Percentiles rank a stretch among this genome's conserved stretches.
These are phyloP conservation scores for Oreochromis tanganicae DNA, from an alignment of 2,113 vertebrate species.

Conservation along the genomic window DNA sequence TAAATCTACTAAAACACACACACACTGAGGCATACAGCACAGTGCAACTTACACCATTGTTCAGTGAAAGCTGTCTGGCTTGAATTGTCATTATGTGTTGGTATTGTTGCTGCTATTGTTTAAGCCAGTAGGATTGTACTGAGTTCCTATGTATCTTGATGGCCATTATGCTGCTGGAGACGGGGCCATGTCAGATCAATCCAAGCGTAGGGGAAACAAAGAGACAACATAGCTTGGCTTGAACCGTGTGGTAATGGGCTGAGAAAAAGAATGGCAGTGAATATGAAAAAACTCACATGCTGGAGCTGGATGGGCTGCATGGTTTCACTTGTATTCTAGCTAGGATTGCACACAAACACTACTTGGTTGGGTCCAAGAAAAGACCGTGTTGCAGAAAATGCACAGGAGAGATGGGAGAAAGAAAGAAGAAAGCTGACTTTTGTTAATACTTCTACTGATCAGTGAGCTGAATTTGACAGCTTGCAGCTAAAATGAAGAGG, in stretches of 20 bases:
- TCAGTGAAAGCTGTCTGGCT: conserved; percentile 32
- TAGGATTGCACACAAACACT: neutral
- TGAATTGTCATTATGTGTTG: conserved; percentile 44
- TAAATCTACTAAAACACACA: conserved; percentile 31
- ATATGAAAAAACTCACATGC: conserved; percentile 8
- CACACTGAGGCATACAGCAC: conserved; percentile 3
- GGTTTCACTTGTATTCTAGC: neutral
- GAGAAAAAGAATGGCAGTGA: conserved; percentile 6
- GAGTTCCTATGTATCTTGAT: conserved; percentile 28
- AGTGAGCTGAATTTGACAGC: neutral
- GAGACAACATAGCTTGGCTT: conserved; percentile 45
- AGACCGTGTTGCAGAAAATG: neutral
- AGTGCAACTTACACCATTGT: neutral
- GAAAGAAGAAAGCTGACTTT: neutral
- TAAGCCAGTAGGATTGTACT: conserved; percentile 13
- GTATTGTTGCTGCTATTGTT: conserved; percentile 51
- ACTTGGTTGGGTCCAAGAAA: neutral
- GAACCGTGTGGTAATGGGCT: conserved; percentile 7
- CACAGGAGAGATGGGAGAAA: neutral
- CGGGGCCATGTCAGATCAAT: conserved; percentile 35
- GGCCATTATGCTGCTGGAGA: conserved; percentile 34
- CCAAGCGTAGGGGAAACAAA: conserved; percentile 36
- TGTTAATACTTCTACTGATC: neutral
- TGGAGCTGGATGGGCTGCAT: neutral
- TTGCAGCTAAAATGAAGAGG: neutral